Evolutionary conservation across 2,888 invertebrate genomes (phyloP).

Genomic region (Coelogynopora nodosa): DNA sequence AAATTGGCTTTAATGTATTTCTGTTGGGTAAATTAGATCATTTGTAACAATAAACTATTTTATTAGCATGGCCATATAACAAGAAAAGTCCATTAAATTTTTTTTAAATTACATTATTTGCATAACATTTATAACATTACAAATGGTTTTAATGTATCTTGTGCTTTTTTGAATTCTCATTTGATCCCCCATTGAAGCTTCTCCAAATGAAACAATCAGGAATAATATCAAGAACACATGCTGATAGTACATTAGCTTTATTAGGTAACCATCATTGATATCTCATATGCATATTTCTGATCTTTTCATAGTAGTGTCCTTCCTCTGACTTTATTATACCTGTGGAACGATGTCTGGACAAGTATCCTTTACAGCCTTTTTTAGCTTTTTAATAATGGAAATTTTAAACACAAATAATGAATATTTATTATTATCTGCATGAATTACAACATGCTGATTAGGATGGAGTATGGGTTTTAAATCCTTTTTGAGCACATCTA

Average conservation of each 20-base stretch:
- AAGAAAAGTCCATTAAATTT: too few species aligned
- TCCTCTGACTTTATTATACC: neutral
- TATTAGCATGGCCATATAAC: too few species aligned
- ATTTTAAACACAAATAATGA: neutral
- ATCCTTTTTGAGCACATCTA: neutral
- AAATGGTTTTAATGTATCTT: neutral
- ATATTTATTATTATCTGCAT: neutral
- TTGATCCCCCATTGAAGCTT: neutral
- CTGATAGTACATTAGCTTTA: neutral
- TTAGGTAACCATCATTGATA: neutral
- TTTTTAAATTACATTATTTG: too few species aligned
- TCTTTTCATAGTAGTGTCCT: neutral
- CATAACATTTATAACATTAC: neutral
- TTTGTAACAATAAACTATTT: too few species aligned
- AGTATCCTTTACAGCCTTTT: neutral
- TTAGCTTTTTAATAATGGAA: neutral
- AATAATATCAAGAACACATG: neutral
- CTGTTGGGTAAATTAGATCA: too few species aligned
- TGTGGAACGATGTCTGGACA: neutral
- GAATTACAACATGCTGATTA: neutral
- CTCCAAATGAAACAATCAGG: neutral
- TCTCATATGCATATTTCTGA: neutral
- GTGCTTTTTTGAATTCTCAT: neutral
- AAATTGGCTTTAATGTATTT: too few species aligned
- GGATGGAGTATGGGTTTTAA: neutral